Conservation (phyloP, 2,113 vertebrate species). For the Galbula dea region DNA sequence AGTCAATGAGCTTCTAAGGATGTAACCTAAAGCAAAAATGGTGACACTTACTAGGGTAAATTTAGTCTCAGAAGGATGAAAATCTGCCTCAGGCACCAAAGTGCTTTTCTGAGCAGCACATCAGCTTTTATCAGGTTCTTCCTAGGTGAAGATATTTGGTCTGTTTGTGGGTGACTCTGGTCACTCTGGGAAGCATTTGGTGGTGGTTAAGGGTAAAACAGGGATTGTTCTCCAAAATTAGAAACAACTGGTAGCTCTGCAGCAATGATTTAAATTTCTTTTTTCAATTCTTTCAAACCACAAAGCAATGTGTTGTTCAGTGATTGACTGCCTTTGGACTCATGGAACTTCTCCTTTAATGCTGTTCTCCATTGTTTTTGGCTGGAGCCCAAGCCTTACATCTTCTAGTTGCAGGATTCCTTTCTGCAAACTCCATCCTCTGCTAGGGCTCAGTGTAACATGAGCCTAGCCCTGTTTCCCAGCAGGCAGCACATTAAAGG, state of each 20-base stretch:
- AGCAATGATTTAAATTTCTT: conserved; percentile 56
- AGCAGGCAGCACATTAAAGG: conserved; percentile 73
- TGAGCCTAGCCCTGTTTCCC: conserved; percentile 60
- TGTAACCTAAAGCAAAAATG: not conserved
- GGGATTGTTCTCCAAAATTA: conserved; percentile 54
- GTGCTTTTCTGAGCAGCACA: not conserved
- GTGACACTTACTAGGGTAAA: not conserved
- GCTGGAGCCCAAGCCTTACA: conserved; percentile 75
- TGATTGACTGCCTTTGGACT: conserved; percentile 70
- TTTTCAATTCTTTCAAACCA: conserved; percentile 57
- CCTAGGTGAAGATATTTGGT: not conserved
- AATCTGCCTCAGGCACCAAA: conserved; percentile 5
- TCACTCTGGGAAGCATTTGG: conserved; percentile 41
- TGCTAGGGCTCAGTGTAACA: conserved; percentile 68
- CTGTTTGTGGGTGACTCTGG: conserved; percentile 20
- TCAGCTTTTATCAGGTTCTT: not conserved
- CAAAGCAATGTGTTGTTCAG: conserved; percentile 13
- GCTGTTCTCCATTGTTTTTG: conserved; percentile 73
- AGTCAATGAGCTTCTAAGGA: conserved; percentile 4
- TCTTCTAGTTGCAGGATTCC: conserved; percentile 74
- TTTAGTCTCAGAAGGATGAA: not conserved
- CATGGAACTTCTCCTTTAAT: conserved; percentile 70
- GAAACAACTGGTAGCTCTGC: conserved; percentile 63
- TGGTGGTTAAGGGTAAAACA: conserved; percentile 53
- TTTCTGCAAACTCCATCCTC: conserved; percentile 69